Evolutionary conservation across 2,113 vertebrate species (phyloP).

Genomic region (Pachypanchax playfairii): DNA sequence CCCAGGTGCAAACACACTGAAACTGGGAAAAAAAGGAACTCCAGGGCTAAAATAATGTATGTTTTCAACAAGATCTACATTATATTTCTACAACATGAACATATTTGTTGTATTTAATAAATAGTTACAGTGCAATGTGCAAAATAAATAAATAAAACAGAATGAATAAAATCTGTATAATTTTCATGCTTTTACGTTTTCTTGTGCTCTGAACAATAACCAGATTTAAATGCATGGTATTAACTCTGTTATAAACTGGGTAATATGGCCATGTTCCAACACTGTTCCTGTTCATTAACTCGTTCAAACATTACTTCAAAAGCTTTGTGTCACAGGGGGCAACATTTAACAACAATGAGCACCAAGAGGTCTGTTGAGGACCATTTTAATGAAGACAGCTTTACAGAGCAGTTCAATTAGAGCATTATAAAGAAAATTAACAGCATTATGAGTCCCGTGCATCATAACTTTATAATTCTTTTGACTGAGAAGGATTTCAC

Average conservation of each 20-base stretch:
- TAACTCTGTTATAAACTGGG: too few species aligned
- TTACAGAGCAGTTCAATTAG: background rate
- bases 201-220: background rate
- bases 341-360: background rate
- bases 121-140: too few species aligned
- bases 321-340: background rate
- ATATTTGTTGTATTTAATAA: too few species aligned
- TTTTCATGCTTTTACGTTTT: background rate
- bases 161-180: too few species aligned
- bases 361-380: background rate
- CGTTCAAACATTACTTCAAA: too few species aligned
- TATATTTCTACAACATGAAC: too few species aligned
- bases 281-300: slow-evolving; percentile 1
- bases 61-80: too few species aligned
- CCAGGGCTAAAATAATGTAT: too few species aligned
- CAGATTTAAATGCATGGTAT: background rate
- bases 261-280: background rate
- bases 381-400: background rate
- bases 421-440: background rate
- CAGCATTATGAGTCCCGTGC: background rate
- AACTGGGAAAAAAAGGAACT: background rate
- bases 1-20: slow-evolving; percentile 16
- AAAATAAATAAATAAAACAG: too few species aligned
- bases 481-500: background rate
- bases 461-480: background rate